These are phyloP conservation scores for Entomobrya proxima DNA, from an alignment of 2,888 invertebrate species.

Conservation along the genomic window DNA sequence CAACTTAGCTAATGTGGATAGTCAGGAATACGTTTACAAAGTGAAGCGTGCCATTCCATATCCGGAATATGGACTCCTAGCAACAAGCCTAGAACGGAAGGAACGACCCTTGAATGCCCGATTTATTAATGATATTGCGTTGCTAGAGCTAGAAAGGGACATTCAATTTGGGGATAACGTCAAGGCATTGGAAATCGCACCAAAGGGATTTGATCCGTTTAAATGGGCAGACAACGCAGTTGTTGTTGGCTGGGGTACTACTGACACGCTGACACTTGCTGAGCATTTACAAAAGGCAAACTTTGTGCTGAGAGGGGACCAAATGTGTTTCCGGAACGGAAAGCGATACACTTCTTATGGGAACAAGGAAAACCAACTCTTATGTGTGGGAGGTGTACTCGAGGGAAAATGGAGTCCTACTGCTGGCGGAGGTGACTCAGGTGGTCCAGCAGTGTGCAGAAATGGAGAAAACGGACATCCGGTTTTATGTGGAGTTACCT, in stretches of 20 bases:
- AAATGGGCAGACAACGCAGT: constrained; percentile 10
- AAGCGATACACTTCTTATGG: background rate
- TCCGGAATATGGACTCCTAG: background rate
- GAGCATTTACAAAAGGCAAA: constrained; percentile 24
- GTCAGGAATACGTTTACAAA: background rate
- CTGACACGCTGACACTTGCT: too few relatives aligned
- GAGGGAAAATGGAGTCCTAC: background rate
- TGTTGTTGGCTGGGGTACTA: constrained; percentile 51
- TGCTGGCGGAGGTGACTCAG: constrained; percentile 41
- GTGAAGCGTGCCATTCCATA: constrained; percentile 4
- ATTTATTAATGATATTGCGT: constrained; percentile 37
- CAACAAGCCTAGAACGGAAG: too few relatives aligned
- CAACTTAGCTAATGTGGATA: background rate
- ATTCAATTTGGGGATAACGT: constrained; percentile 19
- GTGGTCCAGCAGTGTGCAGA: constrained; percentile 48
- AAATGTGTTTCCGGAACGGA: background rate
- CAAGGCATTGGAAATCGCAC: constrained; percentile 49
- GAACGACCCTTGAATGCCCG: too few relatives aligned
- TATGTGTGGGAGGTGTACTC: constrained; percentile 49
- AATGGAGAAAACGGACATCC: background rate
- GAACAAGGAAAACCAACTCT: background rate
- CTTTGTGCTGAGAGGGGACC: background rate
- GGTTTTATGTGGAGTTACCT: constrained; percentile 42
- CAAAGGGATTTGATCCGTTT: constrained; percentile 3
- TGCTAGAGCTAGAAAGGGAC: constrained; percentile 30